Evolutionary conservation across 2,888 invertebrate species (phyloP), one percentile per base, ranked within the genome.

Genomic region (Orchesella flavescens): DNA sequence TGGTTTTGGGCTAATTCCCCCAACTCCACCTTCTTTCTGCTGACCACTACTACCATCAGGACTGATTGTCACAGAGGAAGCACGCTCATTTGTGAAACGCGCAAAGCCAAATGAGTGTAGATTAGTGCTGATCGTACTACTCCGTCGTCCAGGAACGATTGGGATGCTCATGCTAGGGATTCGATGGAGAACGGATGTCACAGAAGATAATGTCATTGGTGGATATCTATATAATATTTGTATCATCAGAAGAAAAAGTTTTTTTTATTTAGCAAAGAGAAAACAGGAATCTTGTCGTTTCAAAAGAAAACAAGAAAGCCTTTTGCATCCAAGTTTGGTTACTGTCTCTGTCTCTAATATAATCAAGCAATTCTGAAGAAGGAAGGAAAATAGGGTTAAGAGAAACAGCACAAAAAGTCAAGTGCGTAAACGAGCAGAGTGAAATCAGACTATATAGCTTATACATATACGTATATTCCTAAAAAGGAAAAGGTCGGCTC

Each of bases 71-170:
- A 85, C 75, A 5, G 83, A 72, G 13, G 86, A 86, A 17, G 85
- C 84, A 15, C 87, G 53, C 66, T 87, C 87, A 69, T 87, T 87
- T 13, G 85, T 73, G 61, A 87, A 87, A 10, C 87, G 44, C 5
- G 87, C 87, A 72, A 87, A 87, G 2, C 85, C 87, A 79, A 87
- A 87, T 1, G 87, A 85, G 9, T 85, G 76, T 4, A 68, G 23
- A 15, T 73, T 66, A n/a, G 66, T 75, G n/a, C 84, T 79, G 2
- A 75, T 34, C 5, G 49, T 44, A n/a, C 78, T 79, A 59, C 75
- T 84, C n/a, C 78, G 55, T 55, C 79, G 68, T 53, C 78, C 57
- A 10, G 68, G 44, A 1, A 77, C 61, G 23, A 66, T 75, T 9
- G 84, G 84, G 24, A 84, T 84, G 1, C 68, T 44, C 63, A 84